phyloP scores from a whole-genome alignment of 2,113 vertebrate species.

The Ageneiosus marmoratus region DNA sequence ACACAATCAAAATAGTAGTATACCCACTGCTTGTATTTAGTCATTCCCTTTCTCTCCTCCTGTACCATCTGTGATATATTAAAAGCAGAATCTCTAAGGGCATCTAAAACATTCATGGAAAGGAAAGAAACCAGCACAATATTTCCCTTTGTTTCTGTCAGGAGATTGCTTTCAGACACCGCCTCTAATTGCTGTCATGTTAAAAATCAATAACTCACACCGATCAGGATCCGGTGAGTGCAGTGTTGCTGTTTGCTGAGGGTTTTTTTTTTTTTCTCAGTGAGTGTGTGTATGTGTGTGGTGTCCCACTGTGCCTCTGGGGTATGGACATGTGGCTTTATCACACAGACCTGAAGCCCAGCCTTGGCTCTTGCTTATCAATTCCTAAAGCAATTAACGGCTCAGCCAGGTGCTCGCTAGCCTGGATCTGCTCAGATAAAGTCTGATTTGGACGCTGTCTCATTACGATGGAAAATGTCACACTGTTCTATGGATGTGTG shows the following conservation, averaged over 20 bases:
- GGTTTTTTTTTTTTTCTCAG: background rate
- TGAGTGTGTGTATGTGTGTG: slow-evolving; percentile 40
- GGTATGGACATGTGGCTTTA: slow-evolving; percentile 67
- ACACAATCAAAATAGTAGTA: slow-evolving; percentile 18
- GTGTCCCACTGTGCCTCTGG: slow-evolving; percentile 41
- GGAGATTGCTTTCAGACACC: slow-evolving; percentile 56
- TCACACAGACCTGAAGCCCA: slow-evolving; percentile 60
- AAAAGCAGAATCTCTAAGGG: slow-evolving; percentile 51
- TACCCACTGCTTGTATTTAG: slow-evolving; percentile 46
- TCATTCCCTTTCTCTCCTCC: slow-evolving; percentile 36
- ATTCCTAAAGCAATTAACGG: slow-evolving; percentile 68
- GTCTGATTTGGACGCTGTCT: slow-evolving; percentile 56
- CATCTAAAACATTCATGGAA: slow-evolving; percentile 53
- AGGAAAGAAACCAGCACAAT: slow-evolving; percentile 59
- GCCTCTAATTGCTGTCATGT: slow-evolving; percentile 70
- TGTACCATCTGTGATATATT: slow-evolving; percentile 7
- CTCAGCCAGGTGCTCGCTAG: slow-evolving; percentile 57
- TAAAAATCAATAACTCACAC: slow-evolving; percentile 73
- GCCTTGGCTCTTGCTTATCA: slow-evolving; percentile 59
- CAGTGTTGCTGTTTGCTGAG: slow-evolving; percentile 20
- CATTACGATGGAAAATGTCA: slow-evolving; percentile 61
- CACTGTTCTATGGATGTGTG: slow-evolving; percentile 39
- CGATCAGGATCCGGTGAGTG: slow-evolving; percentile 50
- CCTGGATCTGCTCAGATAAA: slow-evolving; percentile 61
- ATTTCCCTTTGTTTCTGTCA: slow-evolving; percentile 54